Evolutionary conservation across 1,140 invertebrate species (phyloP), one percentile per base, ranked within the genome.

Genomic region (Lethocerus indicus): DNA sequence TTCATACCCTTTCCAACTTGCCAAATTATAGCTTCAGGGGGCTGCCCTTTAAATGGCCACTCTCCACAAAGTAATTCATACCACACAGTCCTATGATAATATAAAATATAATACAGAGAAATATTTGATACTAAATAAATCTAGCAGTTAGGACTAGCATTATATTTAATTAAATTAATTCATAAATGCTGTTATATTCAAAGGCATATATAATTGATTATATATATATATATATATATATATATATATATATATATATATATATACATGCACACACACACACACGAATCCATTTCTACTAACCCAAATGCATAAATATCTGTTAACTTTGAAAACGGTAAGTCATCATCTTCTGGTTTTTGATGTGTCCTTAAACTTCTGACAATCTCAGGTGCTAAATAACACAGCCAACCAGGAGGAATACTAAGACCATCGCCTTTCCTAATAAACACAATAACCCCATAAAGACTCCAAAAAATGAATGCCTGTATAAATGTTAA

Each of bases 281-380:
- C 20, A 16, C 7, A 3, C 20, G 14, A 36, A 2, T 16, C 2
- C 35, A 36, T 16, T 16, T 2, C n/a, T 9, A 27, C 42, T 67
- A 67, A 92, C 88, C 95, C 94, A 72, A 98, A 98, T 46, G 94
- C 89, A 70, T 94, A 99, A 39, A 97, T 81, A 69, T 98, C 95
- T 14, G 90, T 92, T 42, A 78, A 75, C 60, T 81, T 79, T 29
- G 86, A 82, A 67, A 98, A 98, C 44, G 91, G 90, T 58, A 98
- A 70, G 59, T 89, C 84, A 56, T 83, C 81, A 56, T 83, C 78
- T 58, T 81, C 75, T 49, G 82, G 79, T 58, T 75, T 77, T 56
- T 62, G 61, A 58, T 72, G 69, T 40, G 82, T 84, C 60, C 72
- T 71, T 48, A 94, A 67, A 57, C 76, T 75, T 35, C 86, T 74